A percentile compares a stretch with the other conserved stretches of the same genome.
phyloP scores from a whole-genome alignment of 2,113 vertebrate species.

The Hyperopisus bebe region DNA sequence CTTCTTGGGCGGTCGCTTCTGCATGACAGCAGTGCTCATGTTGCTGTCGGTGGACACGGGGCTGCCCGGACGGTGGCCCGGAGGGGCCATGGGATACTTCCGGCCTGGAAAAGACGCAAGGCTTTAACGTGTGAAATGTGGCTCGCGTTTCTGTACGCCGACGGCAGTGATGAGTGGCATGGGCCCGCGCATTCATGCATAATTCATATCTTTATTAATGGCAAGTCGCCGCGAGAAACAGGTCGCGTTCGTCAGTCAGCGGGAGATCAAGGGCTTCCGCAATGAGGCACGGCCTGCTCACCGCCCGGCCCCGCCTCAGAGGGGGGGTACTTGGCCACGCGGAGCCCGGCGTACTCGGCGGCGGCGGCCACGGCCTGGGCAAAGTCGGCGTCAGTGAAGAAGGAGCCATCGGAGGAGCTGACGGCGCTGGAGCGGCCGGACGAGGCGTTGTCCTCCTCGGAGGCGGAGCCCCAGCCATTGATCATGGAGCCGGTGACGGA shows the following conservation, averaged over 20 bases:
- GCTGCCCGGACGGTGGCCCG: slow-evolving; percentile 83
- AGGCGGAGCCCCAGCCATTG: slow-evolving; percentile 97
- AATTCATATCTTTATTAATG: neutral
- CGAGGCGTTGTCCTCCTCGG: slow-evolving; percentile 93
- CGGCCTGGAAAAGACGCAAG: slow-evolving; percentile 60
- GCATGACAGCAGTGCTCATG: slow-evolving; percentile 85
- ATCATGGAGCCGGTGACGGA: slow-evolving; percentile 99
- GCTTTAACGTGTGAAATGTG: neutral
- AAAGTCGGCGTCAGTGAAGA: slow-evolving; percentile 96
- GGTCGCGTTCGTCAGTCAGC: neutral
- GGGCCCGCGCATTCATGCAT: neutral
- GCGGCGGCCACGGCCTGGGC: slow-evolving; percentile 93
- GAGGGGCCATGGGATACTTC: slow-evolving; percentile 80
- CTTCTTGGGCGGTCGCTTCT: slow-evolving; percentile 90
- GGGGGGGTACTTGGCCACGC: slow-evolving; percentile 76
- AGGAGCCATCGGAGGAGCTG: slow-evolving; percentile 94
- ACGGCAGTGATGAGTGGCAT: neutral
- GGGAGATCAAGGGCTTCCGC: neutral
- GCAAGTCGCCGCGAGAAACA: neutral
- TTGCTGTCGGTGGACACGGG: slow-evolving; percentile 94
- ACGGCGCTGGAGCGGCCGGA: slow-evolving; percentile 88
- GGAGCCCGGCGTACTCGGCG: slow-evolving; percentile 86
- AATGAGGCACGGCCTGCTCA: neutral
- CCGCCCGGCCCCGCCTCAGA: slow-evolving; percentile 48
- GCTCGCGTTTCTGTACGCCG: neutral